Conservation (phyloP, 2,113 vertebrate species). For the Xenopus tropicalis region UCB_Xtro_10.0 CM004450.2:107648001-107648500, state of each 20-base stretch:
- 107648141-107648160: not conserved
- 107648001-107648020: too few species aligned
- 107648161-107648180: not conserved
- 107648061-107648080: too few species aligned
- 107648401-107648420: constrained; percentile 1
- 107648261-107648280: constrained; percentile 5
- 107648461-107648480: not conserved
- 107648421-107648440: not conserved
- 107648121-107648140: not conserved
- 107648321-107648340: not conserved
- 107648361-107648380: constrained; percentile 5
- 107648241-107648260: not conserved
- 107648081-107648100: too few species aligned
- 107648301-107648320: not conserved
- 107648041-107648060: too few species aligned
- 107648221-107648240: not conserved
- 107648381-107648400: constrained; percentile 3
- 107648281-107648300: not conserved
- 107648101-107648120: not conserved
- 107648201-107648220: not conserved
- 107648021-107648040: too few species aligned
- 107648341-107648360: not conserved
- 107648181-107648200: not conserved
- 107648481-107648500: not conserved
- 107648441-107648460: not conserved